phyloP scores from a whole-genome alignment of 2,888 invertebrate species.

The Synergus itoensis region DNA sequence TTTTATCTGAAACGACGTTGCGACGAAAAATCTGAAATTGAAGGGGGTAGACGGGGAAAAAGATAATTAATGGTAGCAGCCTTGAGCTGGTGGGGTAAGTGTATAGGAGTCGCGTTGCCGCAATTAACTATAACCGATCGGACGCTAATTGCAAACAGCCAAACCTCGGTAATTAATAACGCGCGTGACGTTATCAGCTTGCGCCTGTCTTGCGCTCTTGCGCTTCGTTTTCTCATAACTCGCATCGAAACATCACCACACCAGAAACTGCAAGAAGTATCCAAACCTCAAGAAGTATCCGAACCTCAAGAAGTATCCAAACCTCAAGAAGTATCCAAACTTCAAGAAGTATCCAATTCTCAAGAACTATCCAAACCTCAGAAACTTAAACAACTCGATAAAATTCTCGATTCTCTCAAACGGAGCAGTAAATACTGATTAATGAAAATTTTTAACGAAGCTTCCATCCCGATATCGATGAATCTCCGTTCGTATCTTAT shows the following conservation, averaged over 20 bases:
- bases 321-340: neutral
- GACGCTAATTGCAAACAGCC: slow-evolving; percentile 73
- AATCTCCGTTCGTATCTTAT: neutral
- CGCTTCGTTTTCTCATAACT: slow-evolving; percentile 55
- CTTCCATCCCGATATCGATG: neutral
- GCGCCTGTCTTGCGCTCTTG: slow-evolving; percentile 50
- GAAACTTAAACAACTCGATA: neutral
- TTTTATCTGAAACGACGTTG: slow-evolving; percentile 14
- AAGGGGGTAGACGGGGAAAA: slow-evolving; percentile 25
- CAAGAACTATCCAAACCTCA: neutral
- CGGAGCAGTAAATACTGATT: slow-evolving; percentile 31
- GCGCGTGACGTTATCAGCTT: slow-evolving; percentile 68
- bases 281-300: neutral
- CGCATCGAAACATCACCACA: slow-evolving; percentile 48
- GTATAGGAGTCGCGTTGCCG: slow-evolving; percentile 60
- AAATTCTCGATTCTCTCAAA: slow-evolving; percentile 8
- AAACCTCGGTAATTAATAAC: slow-evolving; percentile 71
- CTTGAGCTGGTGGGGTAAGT: slow-evolving; percentile 52
- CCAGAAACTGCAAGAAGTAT: neutral
- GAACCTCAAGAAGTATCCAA: neutral
- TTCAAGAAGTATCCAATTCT: neutral
- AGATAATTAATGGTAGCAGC: slow-evolving; percentile 53
- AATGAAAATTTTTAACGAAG: slow-evolving; percentile 5
- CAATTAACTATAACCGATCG: slow-evolving; percentile 72
- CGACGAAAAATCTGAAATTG: slow-evolving; percentile 42